These are phyloP conservation scores for Alectoris magna DNA, from an alignment of 2,797 vertebrate species.

Conservation along the genomic window DNA sequence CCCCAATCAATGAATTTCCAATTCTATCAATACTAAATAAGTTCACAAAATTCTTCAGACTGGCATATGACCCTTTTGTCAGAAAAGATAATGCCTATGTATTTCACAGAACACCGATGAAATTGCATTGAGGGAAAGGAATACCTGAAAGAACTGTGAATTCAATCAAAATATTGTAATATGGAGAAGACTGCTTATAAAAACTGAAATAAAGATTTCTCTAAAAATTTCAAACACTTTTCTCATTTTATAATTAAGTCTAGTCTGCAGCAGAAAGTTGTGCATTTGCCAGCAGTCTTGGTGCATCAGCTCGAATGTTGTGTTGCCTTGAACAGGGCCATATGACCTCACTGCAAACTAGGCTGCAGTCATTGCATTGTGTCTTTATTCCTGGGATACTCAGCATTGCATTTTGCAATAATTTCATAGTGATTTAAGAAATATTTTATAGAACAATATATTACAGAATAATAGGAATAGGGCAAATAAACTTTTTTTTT, in stretches of 20 bases:
- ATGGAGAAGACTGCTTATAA: fast-evolving
- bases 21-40: background rate
- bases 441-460: background rate
- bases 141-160: background rate
- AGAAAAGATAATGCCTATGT: background rate
- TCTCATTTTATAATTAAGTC: background rate
- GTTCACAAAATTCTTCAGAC: background rate
- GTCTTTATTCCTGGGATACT: background rate
- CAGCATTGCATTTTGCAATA: background rate
- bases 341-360: fast-evolving
- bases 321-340: background rate
- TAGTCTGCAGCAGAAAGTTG: background rate
- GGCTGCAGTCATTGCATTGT: background rate
- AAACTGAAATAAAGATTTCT: background rate
- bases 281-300: background rate
- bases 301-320: background rate
- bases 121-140: background rate
- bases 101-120: background rate
- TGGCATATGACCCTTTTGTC: fast-evolving
- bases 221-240: background rate
- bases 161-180: background rate
- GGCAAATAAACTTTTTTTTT: fast-evolving
- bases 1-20: background rate
- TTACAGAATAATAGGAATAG: background rate
- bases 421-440: background rate